A percentile compares a stretch with the other conserved stretches of the same genome.
Conservation (phyloP, 2,888 invertebrate genomes). For the Biston betularia region DNA sequence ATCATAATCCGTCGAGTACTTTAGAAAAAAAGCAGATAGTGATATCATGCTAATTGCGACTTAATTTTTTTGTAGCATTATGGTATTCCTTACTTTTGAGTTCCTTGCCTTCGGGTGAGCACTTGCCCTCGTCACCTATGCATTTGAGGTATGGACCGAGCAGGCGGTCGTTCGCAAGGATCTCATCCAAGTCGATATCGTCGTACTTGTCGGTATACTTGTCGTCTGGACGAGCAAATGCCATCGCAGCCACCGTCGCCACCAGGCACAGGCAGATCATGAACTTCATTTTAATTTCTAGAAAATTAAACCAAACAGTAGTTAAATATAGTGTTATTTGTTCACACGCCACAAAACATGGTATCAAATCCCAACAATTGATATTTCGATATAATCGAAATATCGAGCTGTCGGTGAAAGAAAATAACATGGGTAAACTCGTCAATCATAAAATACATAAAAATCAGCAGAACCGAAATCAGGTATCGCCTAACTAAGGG, state of each 20-base stretch:
- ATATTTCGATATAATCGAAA: too few species aligned
- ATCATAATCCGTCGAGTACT: too few species aligned
- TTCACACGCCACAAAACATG: too few species aligned
- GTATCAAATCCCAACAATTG: too few species aligned
- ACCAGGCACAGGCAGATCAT: constrained; percentile 52
- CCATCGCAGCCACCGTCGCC: constrained; percentile 54
- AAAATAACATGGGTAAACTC: too few species aligned
- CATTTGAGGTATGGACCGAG: constrained; percentile 89
- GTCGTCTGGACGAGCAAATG: constrained; percentile 56
- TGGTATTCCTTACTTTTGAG: constrained; percentile 3
- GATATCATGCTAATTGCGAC: neutral
- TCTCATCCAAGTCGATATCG: constrained; percentile 88
- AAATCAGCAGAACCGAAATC: too few species aligned
- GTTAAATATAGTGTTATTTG: too few species aligned
- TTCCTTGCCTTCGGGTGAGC: constrained; percentile 67
- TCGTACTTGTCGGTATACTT: constrained; percentile 88
- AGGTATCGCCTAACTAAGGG: too few species aligned
- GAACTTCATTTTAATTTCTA: constrained; percentile 2
- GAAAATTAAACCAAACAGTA: neutral
- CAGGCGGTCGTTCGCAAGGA: constrained; percentile 87
- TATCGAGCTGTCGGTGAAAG: too few species aligned
- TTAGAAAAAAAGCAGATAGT: too few species aligned
- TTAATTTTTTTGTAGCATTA: neutral
- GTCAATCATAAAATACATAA: too few species aligned
- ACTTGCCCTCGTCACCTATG: constrained; percentile 86